Base-by-base conservation (phyloP, 2,888 invertebrate genomes). In the Amiota mariae region DNA sequence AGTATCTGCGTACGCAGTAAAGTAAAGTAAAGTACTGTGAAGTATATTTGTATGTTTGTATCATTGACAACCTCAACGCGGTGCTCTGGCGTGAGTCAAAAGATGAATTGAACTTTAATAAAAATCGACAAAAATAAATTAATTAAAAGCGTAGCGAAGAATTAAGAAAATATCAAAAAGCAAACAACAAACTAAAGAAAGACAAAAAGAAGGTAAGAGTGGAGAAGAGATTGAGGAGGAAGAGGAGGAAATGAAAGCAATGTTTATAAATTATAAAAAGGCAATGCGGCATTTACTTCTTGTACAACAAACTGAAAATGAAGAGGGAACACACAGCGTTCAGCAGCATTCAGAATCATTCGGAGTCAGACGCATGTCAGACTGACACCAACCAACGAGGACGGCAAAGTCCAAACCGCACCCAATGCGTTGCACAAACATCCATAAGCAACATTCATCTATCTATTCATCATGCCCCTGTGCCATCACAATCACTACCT, bases 41-140 rank as follows among this genome's bases (percentile, higher is more conserved):
- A n/a, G n/a, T n/a, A 24, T 24, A 24, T 24, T 24, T 24, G 24
- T 24, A 36, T 2, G 0, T 36, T 61, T 61, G 13, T 61, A 20
- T 24, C 61, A 8, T 12, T 36, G 46, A 54, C 12, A n/a, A 12
- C 12, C 12, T 12, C 54, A 54, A 54, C 12, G 54, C 6, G 36
- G 4, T 36, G 36, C 36, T 36, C 36, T 36, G 36, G 36, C 36
- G 36, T 15, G 24, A 57, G 54, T 18, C 72, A 47, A 36, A 64
- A 72, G 72, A 72, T 72, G 72, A 66, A 72, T 72, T 72, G 72
- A 72, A 72, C 72, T 54, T 72, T 72, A 76, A 82, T 75, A 82
- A 76, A 84, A 79, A 83, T 83, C 83, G 83, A 80, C 83, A 79
- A 80, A 86, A 84, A 84, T 84, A 84, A 84, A 84, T 84, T 86